Evolutionary conservation across 2,113 vertebrate genomes (phyloP).

Genomic region (Paedocypris sp.): DNA sequence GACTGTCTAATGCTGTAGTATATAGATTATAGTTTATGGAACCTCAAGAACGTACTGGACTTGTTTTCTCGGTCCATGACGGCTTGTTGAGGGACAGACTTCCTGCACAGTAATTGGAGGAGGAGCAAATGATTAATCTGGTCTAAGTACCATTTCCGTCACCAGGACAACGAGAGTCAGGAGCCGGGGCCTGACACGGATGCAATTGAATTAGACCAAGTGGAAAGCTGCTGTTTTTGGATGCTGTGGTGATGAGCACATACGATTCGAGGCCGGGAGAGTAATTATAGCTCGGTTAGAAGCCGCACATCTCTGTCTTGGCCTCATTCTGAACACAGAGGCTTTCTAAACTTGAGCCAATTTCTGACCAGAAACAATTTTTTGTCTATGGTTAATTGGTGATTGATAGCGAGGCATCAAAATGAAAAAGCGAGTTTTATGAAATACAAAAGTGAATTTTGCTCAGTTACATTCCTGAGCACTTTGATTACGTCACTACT

Average conservation of each 20-base stretch:
- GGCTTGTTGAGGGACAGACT: slow-evolving; percentile 31
- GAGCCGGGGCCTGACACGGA: slow-evolving; percentile 33
- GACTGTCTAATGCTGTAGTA: too few relatives aligned
- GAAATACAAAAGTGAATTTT: too few relatives aligned
- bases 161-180: slow-evolving; percentile 26
- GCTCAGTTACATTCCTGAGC: too few relatives aligned
- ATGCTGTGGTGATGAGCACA: slow-evolving; percentile 35
- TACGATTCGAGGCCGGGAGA: slow-evolving; percentile 29
- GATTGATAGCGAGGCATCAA: too few relatives aligned
- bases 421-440: too few relatives aligned
- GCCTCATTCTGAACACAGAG: background rate
- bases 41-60: too few relatives aligned
- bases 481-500: too few relatives aligned
- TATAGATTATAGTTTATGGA: too few relatives aligned
- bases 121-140: slow-evolving; percentile 48
- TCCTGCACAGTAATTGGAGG: slow-evolving; percentile 34
- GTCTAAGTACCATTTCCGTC: slow-evolving; percentile 42
- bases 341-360: background rate
- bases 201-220: slow-evolving; percentile 49
- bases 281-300: slow-evolving; percentile 2
- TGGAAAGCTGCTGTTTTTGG: slow-evolving; percentile 42
- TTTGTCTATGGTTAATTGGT: too few relatives aligned
- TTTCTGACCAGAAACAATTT: too few relatives aligned
- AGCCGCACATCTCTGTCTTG: background rate
- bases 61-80: slow-evolving; percentile 31